phyloP scores from a whole-genome alignment of 2,797 vertebrate genomes.

The Chaenodraco wilsoni region DNA sequence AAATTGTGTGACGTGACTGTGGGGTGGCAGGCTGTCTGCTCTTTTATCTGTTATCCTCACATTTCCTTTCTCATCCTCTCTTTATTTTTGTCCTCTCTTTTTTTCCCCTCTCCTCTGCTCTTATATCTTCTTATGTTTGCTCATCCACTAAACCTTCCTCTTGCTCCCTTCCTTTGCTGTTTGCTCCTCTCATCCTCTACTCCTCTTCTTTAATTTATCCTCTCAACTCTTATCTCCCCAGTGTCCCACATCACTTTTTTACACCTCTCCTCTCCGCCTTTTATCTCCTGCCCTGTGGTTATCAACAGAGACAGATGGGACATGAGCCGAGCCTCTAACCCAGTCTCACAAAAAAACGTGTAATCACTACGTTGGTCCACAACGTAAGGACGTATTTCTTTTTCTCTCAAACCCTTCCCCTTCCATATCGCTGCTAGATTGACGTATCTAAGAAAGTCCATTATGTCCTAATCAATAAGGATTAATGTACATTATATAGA shows the following conservation, averaged over 20 bases:
- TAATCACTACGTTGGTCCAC: no score
- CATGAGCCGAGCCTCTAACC: slow-evolving; percentile 42
- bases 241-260: slow-evolving; percentile 57
- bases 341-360: no score
- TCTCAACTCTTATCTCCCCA: slow-evolving; percentile 64
- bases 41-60: slow-evolving; percentile 64
- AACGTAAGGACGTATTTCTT: no score
- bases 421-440: slow-evolving; percentile 52
- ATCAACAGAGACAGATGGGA: slow-evolving; percentile 64
- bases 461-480: slow-evolving; percentile 58
- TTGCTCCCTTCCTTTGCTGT: slow-evolving; percentile 20
- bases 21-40: slow-evolving; percentile 69
- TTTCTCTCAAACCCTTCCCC: background rate
- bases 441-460: slow-evolving; percentile 54
- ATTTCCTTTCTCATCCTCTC: slow-evolving; percentile 43
- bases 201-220: slow-evolving; percentile 50
- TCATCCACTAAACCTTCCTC: slow-evolving; percentile 25
- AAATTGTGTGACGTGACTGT: slow-evolving; percentile 74
- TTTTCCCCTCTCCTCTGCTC: slow-evolving; percentile 32
- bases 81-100: slow-evolving; percentile 46
- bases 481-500: slow-evolving; percentile 51
- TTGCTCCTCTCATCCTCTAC: slow-evolving; percentile 35
- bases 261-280: slow-evolving; percentile 52
- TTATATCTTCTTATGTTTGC: slow-evolving; percentile 3
- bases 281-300: slow-evolving; percentile 68